A percentile compares a stretch with the other conserved stretches of the same genome.
Evolutionary conservation across 2,888 invertebrate genomes (phyloP).

Genomic region (Sphaerophoria rueppellii): DNA sequence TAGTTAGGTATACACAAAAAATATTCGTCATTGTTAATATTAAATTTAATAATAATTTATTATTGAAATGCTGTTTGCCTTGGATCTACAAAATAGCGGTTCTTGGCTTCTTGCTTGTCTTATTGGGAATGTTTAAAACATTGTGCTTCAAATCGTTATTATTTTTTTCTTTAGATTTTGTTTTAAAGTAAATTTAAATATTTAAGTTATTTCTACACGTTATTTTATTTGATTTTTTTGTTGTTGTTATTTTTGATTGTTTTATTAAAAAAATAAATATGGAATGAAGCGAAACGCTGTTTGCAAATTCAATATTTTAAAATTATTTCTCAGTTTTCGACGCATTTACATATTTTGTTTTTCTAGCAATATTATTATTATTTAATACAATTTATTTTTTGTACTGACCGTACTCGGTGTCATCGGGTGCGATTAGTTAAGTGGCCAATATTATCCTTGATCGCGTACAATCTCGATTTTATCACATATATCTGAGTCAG

Average conservation of each 20-base stretch:
- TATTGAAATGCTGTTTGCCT: constrained; percentile 47
- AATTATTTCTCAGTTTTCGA: constrained; percentile 35
- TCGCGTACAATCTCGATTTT: constrained; percentile 82
- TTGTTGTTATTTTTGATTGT: constrained; percentile 40
- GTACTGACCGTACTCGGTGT: constrained; percentile 61
- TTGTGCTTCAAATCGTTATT: constrained; percentile 52
- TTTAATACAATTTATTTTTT: constrained; percentile 20
- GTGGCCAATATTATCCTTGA: constrained; percentile 79
- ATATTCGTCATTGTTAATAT: not conserved
- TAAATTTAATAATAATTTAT: constrained; percentile 25
- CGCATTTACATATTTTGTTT: constrained; percentile 48
- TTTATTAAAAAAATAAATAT: constrained; percentile 72
- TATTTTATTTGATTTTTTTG: constrained; percentile 33
- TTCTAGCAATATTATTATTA: not conserved
- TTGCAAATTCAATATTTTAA: constrained; percentile 50
- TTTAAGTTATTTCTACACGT: constrained; percentile 37
- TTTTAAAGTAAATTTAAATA: not conserved
- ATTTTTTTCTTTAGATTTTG: no score
- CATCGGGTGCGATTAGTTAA: constrained; percentile 75
- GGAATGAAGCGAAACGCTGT: constrained; percentile 63
- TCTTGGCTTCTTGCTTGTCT: constrained; percentile 19
- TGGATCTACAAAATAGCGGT: constrained; percentile 54
- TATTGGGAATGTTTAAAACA: constrained; percentile 64
- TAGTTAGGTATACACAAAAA: constrained; percentile 16
- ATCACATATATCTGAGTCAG: constrained; percentile 85